Evolutionary conservation across 1,140 invertebrate genomes (phyloP).

Genomic region (Drosophila micromelanica): DNA sequence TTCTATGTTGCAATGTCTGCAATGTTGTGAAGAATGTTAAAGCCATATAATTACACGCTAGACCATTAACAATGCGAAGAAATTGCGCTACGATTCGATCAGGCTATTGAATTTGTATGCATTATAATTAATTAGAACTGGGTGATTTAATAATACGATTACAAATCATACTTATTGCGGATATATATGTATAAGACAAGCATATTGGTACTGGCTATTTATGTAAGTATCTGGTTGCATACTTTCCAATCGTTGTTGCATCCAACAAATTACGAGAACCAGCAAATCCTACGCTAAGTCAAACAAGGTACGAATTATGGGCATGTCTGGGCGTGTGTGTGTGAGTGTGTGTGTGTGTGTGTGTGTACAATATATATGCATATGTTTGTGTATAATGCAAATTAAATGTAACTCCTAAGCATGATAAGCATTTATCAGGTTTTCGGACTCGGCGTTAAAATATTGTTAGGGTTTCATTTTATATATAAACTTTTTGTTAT

Average conservation of each 20-base stretch:
- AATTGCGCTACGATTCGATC: conserved; percentile 45
- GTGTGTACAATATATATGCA: conserved; percentile 4
- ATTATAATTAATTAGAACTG: conserved; percentile 24
- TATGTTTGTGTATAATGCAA: conserved; percentile 20
- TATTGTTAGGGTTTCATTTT: background rate
- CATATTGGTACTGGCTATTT: conserved; percentile 31
- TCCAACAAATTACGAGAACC: conserved; percentile 20
- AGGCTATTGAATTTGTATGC: conserved; percentile 28
- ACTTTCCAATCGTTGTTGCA: conserved; percentile 20
- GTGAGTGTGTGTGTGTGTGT: background rate
- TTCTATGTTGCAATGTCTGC: conserved; percentile 36
- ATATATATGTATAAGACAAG: conserved; percentile 40
- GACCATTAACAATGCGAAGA: conserved; percentile 43
- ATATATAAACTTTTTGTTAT: background rate
- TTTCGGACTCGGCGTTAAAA: conserved; percentile 27
- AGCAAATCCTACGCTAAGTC: conserved; percentile 41
- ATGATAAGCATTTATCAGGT: conserved; percentile 35
- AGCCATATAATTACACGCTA: conserved; percentile 51
- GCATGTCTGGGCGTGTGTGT: conserved; percentile 8
- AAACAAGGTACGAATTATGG: conserved; percentile 33
- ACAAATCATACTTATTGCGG: conserved; percentile 44
- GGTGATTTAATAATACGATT: conserved; percentile 35
- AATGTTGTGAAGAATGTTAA: conserved; percentile 53
- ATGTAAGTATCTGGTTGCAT: conserved; percentile 3
- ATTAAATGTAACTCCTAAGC: conserved; percentile 42